Evolutionary conservation across 37 sponge, comb jelly and placozoan species (phyloP), one percentile per base, ranked within the genome.

Genomic region (Halisarca cf. caerulea): DNA sequence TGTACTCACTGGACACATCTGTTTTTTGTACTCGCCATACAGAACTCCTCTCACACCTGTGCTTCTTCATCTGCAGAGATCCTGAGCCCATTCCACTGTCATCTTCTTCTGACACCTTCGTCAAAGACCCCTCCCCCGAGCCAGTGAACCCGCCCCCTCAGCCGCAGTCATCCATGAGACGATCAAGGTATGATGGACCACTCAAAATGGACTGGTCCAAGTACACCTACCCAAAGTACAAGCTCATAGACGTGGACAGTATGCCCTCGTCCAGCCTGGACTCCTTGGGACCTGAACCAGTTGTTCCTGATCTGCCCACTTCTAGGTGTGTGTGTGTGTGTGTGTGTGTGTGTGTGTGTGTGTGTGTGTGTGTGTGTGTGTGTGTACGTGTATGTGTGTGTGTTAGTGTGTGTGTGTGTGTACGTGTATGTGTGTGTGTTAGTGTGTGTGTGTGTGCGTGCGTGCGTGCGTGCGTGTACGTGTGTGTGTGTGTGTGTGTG

Each of bases 191-290:
- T 44, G 33, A 83, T 68, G 91, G 91, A 8, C 91, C 91, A 36
- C 80, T 91, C 60, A 83, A 79, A 51, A 51, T 90, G 15, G 83
- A 82, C 69, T 82, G 81, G 9, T 62, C 77, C 66, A 82, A 74
- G 62, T 88, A 83, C 54, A 23, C 3, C 32, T 64, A 54, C 28
- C 77, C 77, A 0, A 40, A 62, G 51, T 47, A 11, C 9, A 11
- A 47, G 51, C 51, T 11, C 6, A 47, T 47, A 14, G 36, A 74
- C 23, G 24, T 74, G 77, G 2, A 32, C 42, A 1, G 43, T 21
- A 42, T 74, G n/a, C 42, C 42, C 1, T 23, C 0, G 1, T 1
- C 15, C 21, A 74, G 24, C 8, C 3, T 39, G 42, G 77, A 68
- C 33, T 28, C 30, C 4, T 25, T 74, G 24, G 40, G 40, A 37